These are phyloP conservation scores for Hoplodrina blanda DNA, from an alignment of 2,888 invertebrate species.

Conservation along the genomic window DNA sequence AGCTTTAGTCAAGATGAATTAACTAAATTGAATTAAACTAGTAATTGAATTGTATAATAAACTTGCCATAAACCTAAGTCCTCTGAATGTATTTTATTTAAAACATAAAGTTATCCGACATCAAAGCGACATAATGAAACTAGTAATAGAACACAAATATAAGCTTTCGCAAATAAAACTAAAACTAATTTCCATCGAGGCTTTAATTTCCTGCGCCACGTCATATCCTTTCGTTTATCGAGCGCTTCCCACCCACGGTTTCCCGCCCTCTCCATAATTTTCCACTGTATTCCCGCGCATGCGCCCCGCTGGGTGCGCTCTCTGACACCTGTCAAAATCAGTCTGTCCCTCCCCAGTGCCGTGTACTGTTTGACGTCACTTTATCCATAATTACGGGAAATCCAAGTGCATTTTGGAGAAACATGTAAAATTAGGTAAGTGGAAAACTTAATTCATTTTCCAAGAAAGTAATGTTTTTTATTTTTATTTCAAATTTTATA, in stretches of 20 bases:
- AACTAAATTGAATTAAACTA: not conserved
- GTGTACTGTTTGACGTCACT: slow-evolving; percentile 79
- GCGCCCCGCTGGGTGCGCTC: slow-evolving; percentile 76
- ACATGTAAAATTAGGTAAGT: slow-evolving; percentile 80
- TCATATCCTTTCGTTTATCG: slow-evolving; percentile 67
- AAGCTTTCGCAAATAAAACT: slow-evolving; percentile 44
- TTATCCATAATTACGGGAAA: slow-evolving; percentile 63
- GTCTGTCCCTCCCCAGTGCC: slow-evolving; percentile 69
- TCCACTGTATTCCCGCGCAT: slow-evolving; percentile 73
- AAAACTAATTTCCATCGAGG: slow-evolving; percentile 39
- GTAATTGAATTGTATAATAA: not conserved
- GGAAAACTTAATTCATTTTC: not conserved
- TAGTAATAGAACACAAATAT: slow-evolving; percentile 22
- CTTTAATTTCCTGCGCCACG: slow-evolving; percentile 64
- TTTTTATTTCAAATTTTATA: not conserved
- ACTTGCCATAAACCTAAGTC: not conserved
- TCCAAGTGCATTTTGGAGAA: slow-evolving; percentile 71
- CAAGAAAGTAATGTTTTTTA: not conserved
- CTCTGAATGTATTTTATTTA: not conserved
- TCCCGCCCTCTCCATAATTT: slow-evolving; percentile 68
- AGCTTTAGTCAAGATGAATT: not conserved
- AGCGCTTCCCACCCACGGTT: slow-evolving; percentile 68
- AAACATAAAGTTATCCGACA: not conserved
- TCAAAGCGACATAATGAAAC: slow-evolving; percentile 18
- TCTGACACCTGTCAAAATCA: slow-evolving; percentile 84